phyloP scores from a whole-genome alignment of 2,888 invertebrate species.

The Rambutsinella grinnellia region DNA sequence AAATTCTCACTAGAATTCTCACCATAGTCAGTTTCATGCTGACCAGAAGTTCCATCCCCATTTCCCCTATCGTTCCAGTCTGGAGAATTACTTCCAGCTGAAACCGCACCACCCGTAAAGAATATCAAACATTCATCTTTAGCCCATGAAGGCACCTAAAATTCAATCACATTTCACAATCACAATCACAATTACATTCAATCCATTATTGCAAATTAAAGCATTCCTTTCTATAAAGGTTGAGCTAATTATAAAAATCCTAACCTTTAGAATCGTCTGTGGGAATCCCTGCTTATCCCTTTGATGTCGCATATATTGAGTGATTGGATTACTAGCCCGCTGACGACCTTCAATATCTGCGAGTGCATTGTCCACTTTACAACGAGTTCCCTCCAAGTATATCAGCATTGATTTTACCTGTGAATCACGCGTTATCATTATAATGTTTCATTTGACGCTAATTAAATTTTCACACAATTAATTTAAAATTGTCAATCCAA shows the following conservation, averaged over 20 bases:
- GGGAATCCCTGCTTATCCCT: conserved; percentile 92
- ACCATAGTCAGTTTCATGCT: conserved; percentile 76
- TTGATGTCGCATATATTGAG: conserved; percentile 83
- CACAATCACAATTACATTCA: background rate
- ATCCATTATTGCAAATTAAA: background rate
- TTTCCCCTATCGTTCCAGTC: conserved; percentile 82
- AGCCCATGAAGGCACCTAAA: conserved; percentile 82
- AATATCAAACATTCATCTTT: conserved; percentile 75
- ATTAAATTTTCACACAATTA: no score
- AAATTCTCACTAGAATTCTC: conserved; percentile 19
- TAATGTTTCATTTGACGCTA: no score
- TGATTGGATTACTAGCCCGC: conserved; percentile 83
- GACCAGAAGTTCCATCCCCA: conserved; percentile 87
- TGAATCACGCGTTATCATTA: conserved; percentile 65
- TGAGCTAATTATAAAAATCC: background rate
- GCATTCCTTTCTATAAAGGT: background rate
- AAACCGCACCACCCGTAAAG: conserved; percentile 67
- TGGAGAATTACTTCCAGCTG: conserved; percentile 69
- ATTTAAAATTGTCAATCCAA: no score
- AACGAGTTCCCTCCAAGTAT: conserved; percentile 90
- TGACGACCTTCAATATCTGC: conserved; percentile 86
- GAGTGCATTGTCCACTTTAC: conserved; percentile 86
- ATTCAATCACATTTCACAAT: background rate
- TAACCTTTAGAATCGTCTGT: conserved; percentile 80
- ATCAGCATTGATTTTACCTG: conserved; percentile 94